Evolutionary conservation across 2,113 vertebrate genomes (phyloP).

Genomic region (Gambusia affinis): DNA sequence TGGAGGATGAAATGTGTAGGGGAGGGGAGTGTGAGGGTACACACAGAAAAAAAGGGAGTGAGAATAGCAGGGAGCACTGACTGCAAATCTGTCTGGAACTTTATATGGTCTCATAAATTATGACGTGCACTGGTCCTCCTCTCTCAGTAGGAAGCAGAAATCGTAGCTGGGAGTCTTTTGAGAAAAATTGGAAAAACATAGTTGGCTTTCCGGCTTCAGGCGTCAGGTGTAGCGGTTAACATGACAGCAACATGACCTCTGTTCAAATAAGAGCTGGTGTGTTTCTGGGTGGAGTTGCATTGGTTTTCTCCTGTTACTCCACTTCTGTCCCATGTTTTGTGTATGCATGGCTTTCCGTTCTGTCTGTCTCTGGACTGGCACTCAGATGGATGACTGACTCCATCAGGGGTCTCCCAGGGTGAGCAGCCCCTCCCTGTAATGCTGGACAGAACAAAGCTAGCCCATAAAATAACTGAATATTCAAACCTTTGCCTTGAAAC

Average conservation of each 20-base stretch:
- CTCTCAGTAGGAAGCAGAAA: neutral
- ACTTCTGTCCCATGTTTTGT: neutral
- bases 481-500: neutral
- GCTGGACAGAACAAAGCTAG: neutral
- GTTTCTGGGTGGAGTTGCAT: neutral
- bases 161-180: neutral
- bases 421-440: neutral
- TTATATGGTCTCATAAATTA: slow-evolving; percentile 43
- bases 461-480: neutral
- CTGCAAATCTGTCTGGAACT: slow-evolving; percentile 34
- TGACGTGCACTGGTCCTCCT: neutral
- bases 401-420: neutral
- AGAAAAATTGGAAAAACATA: neutral
- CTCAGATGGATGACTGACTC: neutral
- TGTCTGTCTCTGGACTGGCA: neutral
- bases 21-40: slow-evolving; percentile 17
- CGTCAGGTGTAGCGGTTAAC: neutral
- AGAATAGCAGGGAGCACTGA: slow-evolving; percentile 17
- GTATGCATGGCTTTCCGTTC: neutral
- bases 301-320: neutral
- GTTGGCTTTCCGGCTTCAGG: neutral
- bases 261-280: neutral
- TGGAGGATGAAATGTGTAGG: slow-evolving; percentile 41
- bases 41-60: slow-evolving; percentile 9
- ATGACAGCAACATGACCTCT: neutral